phyloP scores from a whole-genome alignment of 2,113 vertebrate genomes.

The Synodontis membranacea region DNA sequence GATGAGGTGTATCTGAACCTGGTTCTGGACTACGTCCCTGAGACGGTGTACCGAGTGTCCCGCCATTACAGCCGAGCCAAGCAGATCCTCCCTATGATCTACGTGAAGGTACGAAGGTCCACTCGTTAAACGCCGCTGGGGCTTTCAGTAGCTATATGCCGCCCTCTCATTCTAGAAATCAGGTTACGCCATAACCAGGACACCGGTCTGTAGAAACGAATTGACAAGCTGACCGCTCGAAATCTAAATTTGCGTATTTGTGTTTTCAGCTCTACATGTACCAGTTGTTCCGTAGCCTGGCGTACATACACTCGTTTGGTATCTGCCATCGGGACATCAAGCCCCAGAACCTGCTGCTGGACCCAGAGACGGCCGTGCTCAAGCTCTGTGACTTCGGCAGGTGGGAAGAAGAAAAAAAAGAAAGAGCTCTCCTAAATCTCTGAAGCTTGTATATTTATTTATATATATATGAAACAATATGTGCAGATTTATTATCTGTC shows the following conservation, averaged over 20 bases:
- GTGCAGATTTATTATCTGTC: background rate
- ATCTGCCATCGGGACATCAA: slow-evolving; percentile 93
- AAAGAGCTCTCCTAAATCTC: background rate
- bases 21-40: slow-evolving; percentile 89
- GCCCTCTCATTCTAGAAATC: background rate
- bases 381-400: slow-evolving; percentile 91
- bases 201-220: background rate
- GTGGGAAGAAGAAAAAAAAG: slow-evolving; percentile 61
- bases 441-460: background rate
- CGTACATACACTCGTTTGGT: slow-evolving; percentile 91
- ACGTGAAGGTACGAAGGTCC: slow-evolving; percentile 78
- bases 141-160: background rate
- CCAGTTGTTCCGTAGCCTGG: slow-evolving; percentile 90
- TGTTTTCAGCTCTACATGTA: slow-evolving; percentile 86
- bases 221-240: no score
- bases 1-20: slow-evolving; percentile 89
- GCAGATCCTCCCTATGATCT: slow-evolving; percentile 87
- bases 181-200: background rate
- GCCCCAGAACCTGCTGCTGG: slow-evolving; percentile 90
- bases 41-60: slow-evolving; percentile 89
- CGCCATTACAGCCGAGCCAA: slow-evolving; percentile 90
- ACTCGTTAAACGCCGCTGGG: background rate
- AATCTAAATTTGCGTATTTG: slow-evolving; percentile 42
- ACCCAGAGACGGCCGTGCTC: slow-evolving; percentile 87
- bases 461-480: no score